A percentile compares a stretch with the other conserved stretches of the same genome.
Evolutionary conservation across 2,888 invertebrate species (phyloP).

Genomic region (Micropterix aruncella): DNA sequence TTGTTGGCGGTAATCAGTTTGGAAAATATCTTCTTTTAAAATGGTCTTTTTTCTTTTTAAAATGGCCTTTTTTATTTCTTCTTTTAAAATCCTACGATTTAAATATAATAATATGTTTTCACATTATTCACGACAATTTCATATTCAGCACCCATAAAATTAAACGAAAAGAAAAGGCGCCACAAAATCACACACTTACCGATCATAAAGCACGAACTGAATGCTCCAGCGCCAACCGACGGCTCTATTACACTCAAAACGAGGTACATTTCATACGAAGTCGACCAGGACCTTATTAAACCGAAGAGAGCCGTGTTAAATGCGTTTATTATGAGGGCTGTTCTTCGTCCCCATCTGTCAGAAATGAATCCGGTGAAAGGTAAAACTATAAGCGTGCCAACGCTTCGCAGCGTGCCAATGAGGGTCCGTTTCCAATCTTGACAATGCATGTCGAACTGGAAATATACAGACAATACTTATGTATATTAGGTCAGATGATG

Average conservation of each 20-base stretch:
- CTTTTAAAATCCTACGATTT: no score
- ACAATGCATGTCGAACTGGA: slow-evolving; percentile 48
- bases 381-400: slow-evolving; percentile 56
- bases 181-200: slow-evolving; percentile 37
- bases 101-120: no score
- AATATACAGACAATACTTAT: no score
- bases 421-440: slow-evolving; percentile 58
- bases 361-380: slow-evolving; percentile 59
- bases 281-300: slow-evolving; percentile 50
- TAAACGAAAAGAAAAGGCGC: no score
- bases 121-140: no score
- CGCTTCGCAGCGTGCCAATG: slow-evolving; percentile 58
- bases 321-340: slow-evolving; percentile 44
- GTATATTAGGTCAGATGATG: no score
- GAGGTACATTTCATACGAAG: slow-evolving; percentile 54
- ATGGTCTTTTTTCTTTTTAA: no score
- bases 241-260: slow-evolving; percentile 60
- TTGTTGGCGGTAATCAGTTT: no score
- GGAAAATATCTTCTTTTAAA: no score
- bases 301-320: slow-evolving; percentile 51
- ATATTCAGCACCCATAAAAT: no score
- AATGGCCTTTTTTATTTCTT: no score
- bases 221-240: slow-evolving; percentile 52
- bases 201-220: slow-evolving; percentile 57
- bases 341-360: slow-evolving; percentile 57